Base-by-base conservation (phyloP, 2,888 invertebrate species). In the Callyntrura sp. region DNA sequence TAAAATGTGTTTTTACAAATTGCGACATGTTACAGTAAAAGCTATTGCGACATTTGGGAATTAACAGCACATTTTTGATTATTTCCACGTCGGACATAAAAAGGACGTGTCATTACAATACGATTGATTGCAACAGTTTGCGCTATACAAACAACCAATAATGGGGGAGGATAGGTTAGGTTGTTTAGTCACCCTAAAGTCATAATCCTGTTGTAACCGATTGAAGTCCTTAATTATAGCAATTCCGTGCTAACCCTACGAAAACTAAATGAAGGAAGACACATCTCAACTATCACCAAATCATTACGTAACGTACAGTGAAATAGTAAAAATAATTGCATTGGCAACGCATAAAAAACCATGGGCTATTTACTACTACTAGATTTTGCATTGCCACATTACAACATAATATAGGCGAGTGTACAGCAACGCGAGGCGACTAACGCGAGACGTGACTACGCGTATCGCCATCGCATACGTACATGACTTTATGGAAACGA, bases 211-310 rank as follows among this genome's bases (percentile, higher is more conserved):
- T 14, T 25, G 6, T 11, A 60, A 28, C 82, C 8, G 65, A 48
- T 23, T 60, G 20, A 25, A 25, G 48, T 48, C 23, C 82, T 82
- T 82, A 82, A 82, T 82, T 82, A 82, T 65, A 51, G 48, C 48
- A 45, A 48, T 73, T 45, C 65, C 28, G 82, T 25, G 48, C 23
- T 65, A 51, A 65, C 82, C 82, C 82, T 25, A 60, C n/a, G 65
- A 65, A 82, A 82, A 81, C 20, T 20, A 43, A 68, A 73, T 73
- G 73, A 73, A 20, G 20, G 23, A 73, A 73, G 73, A 23, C 73
- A 73, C 65, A 65, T 82, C 82, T 65, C 82, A 65, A 82, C 65
- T 65, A 73, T 79, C 55, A 43, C 60, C 35, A 45, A 25, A 48
- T 25, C 9, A 25, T 82, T 82, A 48, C 65, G 51, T 48, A 82